These are phyloP conservation scores for Tetragnatha versicolor DNA, from an alignment of 1,140 invertebrate species.

Conservation along the genomic window DNA sequence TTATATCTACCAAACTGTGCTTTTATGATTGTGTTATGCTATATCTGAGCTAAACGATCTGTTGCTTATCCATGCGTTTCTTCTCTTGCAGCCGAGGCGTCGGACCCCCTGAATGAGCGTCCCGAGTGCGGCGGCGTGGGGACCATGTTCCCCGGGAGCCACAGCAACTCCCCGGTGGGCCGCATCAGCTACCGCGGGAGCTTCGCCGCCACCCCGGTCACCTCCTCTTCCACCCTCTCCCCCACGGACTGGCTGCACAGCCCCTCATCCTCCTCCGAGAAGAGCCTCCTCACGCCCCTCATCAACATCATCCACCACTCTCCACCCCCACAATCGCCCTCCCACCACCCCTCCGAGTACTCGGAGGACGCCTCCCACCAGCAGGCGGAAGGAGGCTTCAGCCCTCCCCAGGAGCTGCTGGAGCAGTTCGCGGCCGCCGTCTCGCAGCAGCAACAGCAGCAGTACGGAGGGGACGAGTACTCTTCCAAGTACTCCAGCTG, in stretches of 20 bases:
- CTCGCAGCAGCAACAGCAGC: neutral
- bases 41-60: too few relatives aligned
- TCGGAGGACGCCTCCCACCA: slow-evolving; percentile 18
- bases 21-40: too few relatives aligned
- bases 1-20: too few relatives aligned
- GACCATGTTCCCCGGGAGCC: slow-evolving; percentile 50
- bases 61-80: too few relatives aligned
- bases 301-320: slow-evolving; percentile 42
- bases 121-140: slow-evolving; percentile 42
- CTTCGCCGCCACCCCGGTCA: slow-evolving; percentile 48
- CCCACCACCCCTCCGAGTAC: neutral
- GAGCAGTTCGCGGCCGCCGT: slow-evolving; percentile 46
- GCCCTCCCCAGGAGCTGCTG: slow-evolving; percentile 31
- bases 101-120: slow-evolving; percentile 46
- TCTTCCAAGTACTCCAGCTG: neutral
- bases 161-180: slow-evolving; percentile 45
- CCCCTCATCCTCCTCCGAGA: slow-evolving; percentile 33
- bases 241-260: slow-evolving; percentile 48
- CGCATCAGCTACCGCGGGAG: slow-evolving; percentile 54
- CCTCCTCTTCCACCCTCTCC: slow-evolving; percentile 14
- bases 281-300: slow-evolving; percentile 44
- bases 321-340: neutral
- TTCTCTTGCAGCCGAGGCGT: slow-evolving; percentile 37
- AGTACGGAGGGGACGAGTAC: slow-evolving; percentile 20
- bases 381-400: neutral